These are phyloP conservation scores for Cotesia chilonis DNA, from an alignment of 1,140 invertebrate species.

Conservation along the genomic window DNA sequence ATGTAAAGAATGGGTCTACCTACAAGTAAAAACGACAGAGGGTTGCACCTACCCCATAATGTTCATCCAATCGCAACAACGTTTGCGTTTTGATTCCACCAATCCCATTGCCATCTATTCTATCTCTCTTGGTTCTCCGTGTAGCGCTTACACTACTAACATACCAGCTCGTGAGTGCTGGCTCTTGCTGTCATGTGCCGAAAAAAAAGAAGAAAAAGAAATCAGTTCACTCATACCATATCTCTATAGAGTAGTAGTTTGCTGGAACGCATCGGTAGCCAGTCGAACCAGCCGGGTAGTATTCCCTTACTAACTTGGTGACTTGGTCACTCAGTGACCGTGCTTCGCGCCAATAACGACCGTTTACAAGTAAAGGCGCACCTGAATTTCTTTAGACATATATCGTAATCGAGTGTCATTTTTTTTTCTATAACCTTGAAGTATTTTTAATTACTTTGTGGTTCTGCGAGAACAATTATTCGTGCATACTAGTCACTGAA, in stretches of 20 bases:
- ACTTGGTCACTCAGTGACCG: slow-evolving; percentile 55
- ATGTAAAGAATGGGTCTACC: neutral
- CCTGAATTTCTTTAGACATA: no score
- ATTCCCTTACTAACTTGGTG: slow-evolving; percentile 46
- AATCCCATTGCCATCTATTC: slow-evolving; percentile 45
- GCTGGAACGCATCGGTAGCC: slow-evolving; percentile 22
- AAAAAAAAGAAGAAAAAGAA: slow-evolving; percentile 40
- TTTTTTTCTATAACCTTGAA: no score
- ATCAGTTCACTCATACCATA: slow-evolving; percentile 22
- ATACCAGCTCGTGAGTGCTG: slow-evolving; percentile 22
- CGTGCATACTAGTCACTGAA: no score
- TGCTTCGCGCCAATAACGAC: slow-evolving; percentile 33
- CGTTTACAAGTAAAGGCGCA: neutral
- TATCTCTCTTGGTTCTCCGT: slow-evolving; percentile 40
- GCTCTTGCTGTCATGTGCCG: slow-evolving; percentile 31
- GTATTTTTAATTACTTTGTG: no score
- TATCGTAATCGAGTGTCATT: no score
- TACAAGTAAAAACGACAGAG: slow-evolving; percentile 45
- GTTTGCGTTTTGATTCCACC: slow-evolving; percentile 19
- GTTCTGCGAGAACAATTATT: no score
- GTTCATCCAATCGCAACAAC: slow-evolving; percentile 47
- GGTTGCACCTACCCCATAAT: slow-evolving; percentile 53
- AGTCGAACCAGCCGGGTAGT: slow-evolving; percentile 31
- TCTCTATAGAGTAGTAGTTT: slow-evolving; percentile 16
- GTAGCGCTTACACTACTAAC: neutral